Conservation (phyloP, 1,140 invertebrate species). For the Lasioglossum albipes region DNA sequence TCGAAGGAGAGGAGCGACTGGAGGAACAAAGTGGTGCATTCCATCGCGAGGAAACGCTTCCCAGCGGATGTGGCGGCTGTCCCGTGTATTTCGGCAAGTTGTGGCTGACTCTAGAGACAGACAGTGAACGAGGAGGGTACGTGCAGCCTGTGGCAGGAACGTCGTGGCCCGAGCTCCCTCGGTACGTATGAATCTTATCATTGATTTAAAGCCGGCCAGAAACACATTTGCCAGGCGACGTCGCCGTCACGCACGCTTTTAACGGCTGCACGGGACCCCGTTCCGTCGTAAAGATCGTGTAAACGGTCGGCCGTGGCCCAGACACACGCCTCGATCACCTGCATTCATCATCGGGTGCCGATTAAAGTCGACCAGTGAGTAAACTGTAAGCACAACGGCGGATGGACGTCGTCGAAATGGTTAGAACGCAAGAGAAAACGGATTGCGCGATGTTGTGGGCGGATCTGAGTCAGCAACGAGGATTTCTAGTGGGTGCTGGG, state of each 20-base stretch:
- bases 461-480: no score
- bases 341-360: not conserved
- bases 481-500: no score
- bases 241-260: not conserved
- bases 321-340: not conserved
- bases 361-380: not conserved
- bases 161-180: constrained; percentile 4
- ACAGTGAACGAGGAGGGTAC: not conserved
- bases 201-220: constrained; percentile 27
- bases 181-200: constrained; percentile 37
- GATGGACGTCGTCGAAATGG: no score
- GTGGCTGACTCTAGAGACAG: no score
- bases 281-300: constrained; percentile 11
- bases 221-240: constrained; percentile 18
- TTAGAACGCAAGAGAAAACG: no score
- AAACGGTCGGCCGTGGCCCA: not conserved
- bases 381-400: not conserved
- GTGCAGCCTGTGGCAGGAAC: constrained; percentile 23
- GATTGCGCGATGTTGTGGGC: no score
- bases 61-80: not conserved
- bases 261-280: not conserved
- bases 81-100: constrained; percentile 24
- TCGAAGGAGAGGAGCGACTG: no score
- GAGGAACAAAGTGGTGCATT: no score
- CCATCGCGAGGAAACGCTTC: not conserved